Percentiles rank a stretch among this genome's conserved stretches.
Conservation (phyloP, 2,113 vertebrate species). For the Plectropomus leopardus region DNA sequence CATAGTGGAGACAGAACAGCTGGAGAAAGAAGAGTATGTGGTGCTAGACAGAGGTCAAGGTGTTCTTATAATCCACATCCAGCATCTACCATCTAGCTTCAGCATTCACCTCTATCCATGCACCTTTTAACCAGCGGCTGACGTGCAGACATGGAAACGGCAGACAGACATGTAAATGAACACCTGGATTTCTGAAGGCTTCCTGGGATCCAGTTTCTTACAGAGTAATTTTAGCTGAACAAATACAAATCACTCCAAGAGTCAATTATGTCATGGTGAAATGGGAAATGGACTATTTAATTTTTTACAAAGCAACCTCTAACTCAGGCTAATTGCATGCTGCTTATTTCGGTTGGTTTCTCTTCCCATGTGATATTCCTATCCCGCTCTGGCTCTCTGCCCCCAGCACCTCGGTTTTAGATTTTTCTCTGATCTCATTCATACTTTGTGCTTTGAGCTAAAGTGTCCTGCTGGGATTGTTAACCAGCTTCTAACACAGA, state of each 20-base stretch:
- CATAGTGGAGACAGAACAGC: slow-evolving; percentile 56
- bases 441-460: slow-evolving; percentile 53
- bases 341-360: slow-evolving; percentile 75
- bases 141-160: slow-evolving; percentile 47
- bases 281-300: slow-evolving; percentile 82
- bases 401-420: slow-evolving; percentile 56
- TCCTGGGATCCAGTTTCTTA: slow-evolving; percentile 58
- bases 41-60: slow-evolving; percentile 63
- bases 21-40: slow-evolving; percentile 54
- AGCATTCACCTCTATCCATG: slow-evolving; percentile 47
- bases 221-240: slow-evolving; percentile 67
- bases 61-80: slow-evolving; percentile 63
- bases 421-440: slow-evolving; percentile 65
- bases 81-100: slow-evolving; percentile 29
- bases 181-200: slow-evolving; percentile 80
- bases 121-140: slow-evolving; percentile 53
- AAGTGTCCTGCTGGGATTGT: slow-evolving; percentile 50
- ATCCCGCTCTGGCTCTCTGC: slow-evolving; percentile 39
- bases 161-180: slow-evolving; percentile 79
- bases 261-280: slow-evolving; percentile 77
- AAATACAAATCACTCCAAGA: slow-evolving; percentile 76
- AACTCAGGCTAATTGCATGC: slow-evolving; percentile 78
- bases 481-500: slow-evolving; percentile 56
- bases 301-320: slow-evolving; percentile 79
- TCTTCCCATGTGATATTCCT: slow-evolving; percentile 72